These are phyloP conservation scores for Neotoxoptera formosana DNA, from an alignment of 1,140 invertebrate genomes.

Conservation along the genomic window DNA sequence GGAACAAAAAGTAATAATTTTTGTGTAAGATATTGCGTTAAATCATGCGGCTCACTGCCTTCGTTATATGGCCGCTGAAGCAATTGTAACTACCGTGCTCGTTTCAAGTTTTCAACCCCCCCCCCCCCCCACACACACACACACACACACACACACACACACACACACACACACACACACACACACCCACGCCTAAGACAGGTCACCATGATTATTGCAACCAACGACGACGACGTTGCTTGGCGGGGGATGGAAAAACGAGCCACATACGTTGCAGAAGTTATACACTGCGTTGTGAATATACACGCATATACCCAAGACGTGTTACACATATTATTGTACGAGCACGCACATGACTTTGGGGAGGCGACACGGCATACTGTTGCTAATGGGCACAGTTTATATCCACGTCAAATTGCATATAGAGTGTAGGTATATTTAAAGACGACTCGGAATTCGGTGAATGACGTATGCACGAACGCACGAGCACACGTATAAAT, in stretches of 20 bases:
- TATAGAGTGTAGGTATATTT: background rate
- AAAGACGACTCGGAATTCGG: constrained; percentile 1
- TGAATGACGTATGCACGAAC: background rate
- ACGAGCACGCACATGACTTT: background rate
- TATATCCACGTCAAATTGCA: background rate
- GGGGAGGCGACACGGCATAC: background rate
- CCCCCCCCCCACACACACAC: background rate
- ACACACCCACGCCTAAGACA: background rate
- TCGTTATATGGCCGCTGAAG: background rate
- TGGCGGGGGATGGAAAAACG: background rate
- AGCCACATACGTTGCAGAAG: background rate
- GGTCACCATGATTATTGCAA: background rate
- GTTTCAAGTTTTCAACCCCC: background rate
- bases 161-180: background rate
- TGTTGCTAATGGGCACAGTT: background rate
- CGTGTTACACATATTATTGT: background rate
- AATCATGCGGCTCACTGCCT: background rate
- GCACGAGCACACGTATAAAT: background rate
- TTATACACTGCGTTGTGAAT: background rate
- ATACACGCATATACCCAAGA: background rate
- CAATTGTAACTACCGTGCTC: background rate
- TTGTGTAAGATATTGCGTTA: background rate
- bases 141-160: background rate
- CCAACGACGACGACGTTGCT: background rate
- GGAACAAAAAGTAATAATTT: background rate